phyloP scores from a whole-genome alignment of 2,888 invertebrate genomes.

The Rhynchonema sp. region DNA sequence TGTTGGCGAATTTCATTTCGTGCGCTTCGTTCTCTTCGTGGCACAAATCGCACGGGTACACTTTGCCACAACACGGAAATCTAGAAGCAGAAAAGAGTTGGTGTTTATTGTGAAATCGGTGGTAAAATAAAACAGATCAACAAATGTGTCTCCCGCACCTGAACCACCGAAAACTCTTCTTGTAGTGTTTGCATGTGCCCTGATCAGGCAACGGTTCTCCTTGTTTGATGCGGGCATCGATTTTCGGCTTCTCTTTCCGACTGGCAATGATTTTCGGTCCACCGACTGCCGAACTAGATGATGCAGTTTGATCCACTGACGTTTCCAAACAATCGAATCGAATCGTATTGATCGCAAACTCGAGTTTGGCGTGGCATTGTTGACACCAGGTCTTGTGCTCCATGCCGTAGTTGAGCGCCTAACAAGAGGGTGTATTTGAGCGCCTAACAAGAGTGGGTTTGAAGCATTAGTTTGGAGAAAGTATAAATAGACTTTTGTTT shows the following conservation, averaged over 20 bases:
- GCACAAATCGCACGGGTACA: conserved; percentile 33
- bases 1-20: conserved; percentile 32
- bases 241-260: conserved; percentile 7
- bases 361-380: conserved; percentile 29
- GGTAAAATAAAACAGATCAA: background rate
- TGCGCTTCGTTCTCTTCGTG: conserved; percentile 31
- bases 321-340: conserved; percentile 9
- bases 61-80: conserved; percentile 34
- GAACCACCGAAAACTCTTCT: conserved; percentile 35
- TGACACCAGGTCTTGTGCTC: conserved; percentile 28
- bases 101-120: no score
- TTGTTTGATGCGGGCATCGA: conserved; percentile 30
- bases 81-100: conserved; percentile 21
- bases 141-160: conserved; percentile 28
- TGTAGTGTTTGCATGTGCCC: conserved; percentile 35
- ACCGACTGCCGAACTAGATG: conserved; percentile 1
- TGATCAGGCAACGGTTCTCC: conserved; percentile 31
- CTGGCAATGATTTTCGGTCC: no score
- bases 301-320: background rate
- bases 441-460: conserved; percentile 18
- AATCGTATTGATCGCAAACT: conserved; percentile 22
- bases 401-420: conserved; percentile 29
- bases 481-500: background rate
- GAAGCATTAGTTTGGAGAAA: background rate
- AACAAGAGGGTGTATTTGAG: conserved; percentile 14